Conservation (phyloP, 2,888 invertebrate species). For the Meteorus cinctellus region DNA sequence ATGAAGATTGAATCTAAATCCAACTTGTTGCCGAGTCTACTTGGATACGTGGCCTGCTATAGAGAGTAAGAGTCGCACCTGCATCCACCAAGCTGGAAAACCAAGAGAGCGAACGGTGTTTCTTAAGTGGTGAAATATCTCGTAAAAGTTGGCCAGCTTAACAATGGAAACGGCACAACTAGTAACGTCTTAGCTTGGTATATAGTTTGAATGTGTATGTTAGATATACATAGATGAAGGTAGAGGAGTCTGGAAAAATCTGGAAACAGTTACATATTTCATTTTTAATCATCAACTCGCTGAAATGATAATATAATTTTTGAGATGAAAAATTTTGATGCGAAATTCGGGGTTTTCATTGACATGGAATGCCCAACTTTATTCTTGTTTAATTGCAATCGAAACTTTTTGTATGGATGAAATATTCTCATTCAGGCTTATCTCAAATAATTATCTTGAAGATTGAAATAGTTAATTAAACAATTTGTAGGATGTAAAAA, state of each 20-base stretch:
- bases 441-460: no score
- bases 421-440: no score
- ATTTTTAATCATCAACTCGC: no score
- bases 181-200: background rate
- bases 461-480: no score
- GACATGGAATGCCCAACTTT: no score
- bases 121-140: slow-evolving; percentile 40
- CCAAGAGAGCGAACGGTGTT: slow-evolving; percentile 37
- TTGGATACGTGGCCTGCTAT: slow-evolving; percentile 40
- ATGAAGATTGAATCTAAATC: slow-evolving; percentile 55
- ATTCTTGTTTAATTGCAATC: no score
- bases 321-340: no score
- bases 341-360: no score
- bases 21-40: slow-evolving; percentile 53
- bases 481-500: no score
- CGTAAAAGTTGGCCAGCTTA: slow-evolving; percentile 33
- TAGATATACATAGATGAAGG: no score
- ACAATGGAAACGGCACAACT: slow-evolving; percentile 26
- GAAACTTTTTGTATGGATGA: no score
- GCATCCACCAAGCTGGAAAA: slow-evolving; percentile 13
- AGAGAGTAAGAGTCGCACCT: slow-evolving; percentile 20
- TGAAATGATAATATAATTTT: no score
- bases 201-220: background rate
- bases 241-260: background rate
- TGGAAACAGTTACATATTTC: background rate